Evolutionary conservation across 2,797 vertebrate genomes (phyloP), one percentile per base, ranked within the genome.

Genomic region (Chromis chromis): DNA sequence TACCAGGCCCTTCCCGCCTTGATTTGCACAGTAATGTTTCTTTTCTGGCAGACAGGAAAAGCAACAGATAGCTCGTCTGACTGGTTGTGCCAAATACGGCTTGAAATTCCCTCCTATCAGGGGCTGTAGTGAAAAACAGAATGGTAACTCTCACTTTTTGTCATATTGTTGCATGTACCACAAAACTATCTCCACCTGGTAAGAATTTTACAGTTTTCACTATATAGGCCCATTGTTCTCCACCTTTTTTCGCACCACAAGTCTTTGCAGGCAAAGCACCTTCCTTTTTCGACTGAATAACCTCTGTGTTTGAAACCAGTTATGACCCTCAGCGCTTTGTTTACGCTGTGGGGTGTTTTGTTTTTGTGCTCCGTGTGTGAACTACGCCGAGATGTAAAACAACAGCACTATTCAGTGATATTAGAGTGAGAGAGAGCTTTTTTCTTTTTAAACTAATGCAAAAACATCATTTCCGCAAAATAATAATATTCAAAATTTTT

Each of bases 261-360:
- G 88, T 87, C 90, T 94, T 93, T 93, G 91, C 92, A 46, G 92
- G 93, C 92, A 86, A 92, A 93, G 93, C 87, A 77, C 62, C 73
- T 78, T 77, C 65, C 72, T 56, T 80, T n/a, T 70, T 44, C 2
- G 66, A 76, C 68, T 79, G 55, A 83, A 65, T 68, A 61, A 62
- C 70, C 65, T 83, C 42, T 70, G 68, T 83, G 65, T 88, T 71
- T 81, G 46, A 42, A 79, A 62, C 55, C 42, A 44, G 65, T 76
- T 54, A 63, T 74, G 68, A 72, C 74, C 76, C 69, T 58, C 70
- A 9, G 62, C 25, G n/a, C 76, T 79, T 39, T 74, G 22, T 81
- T 76, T 33, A 36, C 64, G 76, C 69, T 49, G 71, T 75, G 61
- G 72, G 79, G 65, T 66, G 55, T 81, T 82, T 78, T 52, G 64